phyloP scores from a whole-genome alignment of 2,797 vertebrate species.

The Nannoperca obscura region DNA sequence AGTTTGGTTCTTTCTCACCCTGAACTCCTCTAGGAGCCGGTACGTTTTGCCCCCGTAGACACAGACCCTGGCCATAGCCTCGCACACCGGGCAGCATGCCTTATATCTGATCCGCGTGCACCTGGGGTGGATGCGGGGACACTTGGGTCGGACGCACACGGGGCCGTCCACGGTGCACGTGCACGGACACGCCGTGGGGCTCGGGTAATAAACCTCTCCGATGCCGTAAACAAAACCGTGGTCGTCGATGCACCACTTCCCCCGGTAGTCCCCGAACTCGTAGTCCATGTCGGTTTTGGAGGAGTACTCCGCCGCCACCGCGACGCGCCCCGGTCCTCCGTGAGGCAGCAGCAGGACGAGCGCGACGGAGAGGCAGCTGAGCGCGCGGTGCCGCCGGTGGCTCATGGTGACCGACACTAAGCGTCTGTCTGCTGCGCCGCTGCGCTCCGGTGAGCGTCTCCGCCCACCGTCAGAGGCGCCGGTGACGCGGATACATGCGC shows the following conservation, averaged over 20 bases:
- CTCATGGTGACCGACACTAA: constrained; percentile 65
- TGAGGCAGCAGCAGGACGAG: constrained; percentile 53
- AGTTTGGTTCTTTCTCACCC: constrained; percentile 75
- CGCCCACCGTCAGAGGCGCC: constrained; percentile 11
- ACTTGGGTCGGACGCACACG: constrained; percentile 82
- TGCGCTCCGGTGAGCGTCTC: constrained; percentile 23
- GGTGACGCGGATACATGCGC: constrained; percentile 38
- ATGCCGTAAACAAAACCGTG: constrained; percentile 85
- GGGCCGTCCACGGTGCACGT: constrained; percentile 86
- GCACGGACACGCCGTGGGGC: constrained; percentile 84
- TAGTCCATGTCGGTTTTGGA: constrained; percentile 80
- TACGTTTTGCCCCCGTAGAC: constrained; percentile 83
- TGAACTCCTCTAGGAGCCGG: constrained; percentile 85
- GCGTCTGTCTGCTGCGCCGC: constrained; percentile 11
- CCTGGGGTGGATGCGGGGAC: constrained; percentile 84
- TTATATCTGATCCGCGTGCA: constrained; percentile 84
- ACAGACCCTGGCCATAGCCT: constrained; percentile 83
- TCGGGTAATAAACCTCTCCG: constrained; percentile 84
- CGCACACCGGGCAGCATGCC: constrained; percentile 85
- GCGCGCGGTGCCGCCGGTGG: constrained; percentile 43
- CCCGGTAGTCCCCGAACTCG: constrained; percentile 86
- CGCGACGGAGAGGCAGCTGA: constrained; percentile 49
- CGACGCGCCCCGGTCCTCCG: constrained; percentile 7
- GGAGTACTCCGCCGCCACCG: constrained; percentile 70
- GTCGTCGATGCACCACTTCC: constrained; percentile 86